Evolutionary conservation across 2,888 invertebrate genomes (phyloP), one percentile per base, ranked within the genome.

Genomic region (Thymelicus sylvestris): DNA sequence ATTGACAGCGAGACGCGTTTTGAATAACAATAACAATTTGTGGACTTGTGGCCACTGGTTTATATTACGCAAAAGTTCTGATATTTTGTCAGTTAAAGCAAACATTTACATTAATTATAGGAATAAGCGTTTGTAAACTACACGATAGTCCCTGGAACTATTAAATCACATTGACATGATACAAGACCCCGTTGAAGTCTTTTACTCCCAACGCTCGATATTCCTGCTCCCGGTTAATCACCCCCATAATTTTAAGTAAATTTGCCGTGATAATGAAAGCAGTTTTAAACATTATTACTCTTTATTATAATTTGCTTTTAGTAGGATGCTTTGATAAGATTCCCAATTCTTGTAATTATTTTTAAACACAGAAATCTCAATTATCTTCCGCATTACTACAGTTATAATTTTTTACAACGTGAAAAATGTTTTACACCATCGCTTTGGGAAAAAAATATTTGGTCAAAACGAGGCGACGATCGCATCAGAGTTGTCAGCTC

Each of bases 151-250:
- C 10, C 55, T 24, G 38, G 50, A 19, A 19, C 50, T 55, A 65
- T 65, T 41, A 13, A 39, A 55, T 31, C 15, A 55, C 24, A 31
- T 31, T 12, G 13, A 57, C 13, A 13, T n/a, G n/a, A 39, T 55
- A 31, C 7, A n/a, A 57, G 84, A 83, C 83, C 88, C 79, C 92
- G 91, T 90, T 91, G 91, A 92, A 89, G 92, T 92, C 92, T 92
- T 92, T 91, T 89, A 80, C 90, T 89, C 80, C 83, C 84, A 86
- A 81, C 80, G 83, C 81, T 82, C 83, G 82, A 81, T 83, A 78
- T 81, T 81, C 83, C 83, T 84, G 83, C 85, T 86, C 81, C 83
- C 84, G 88, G 88, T 86, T 86, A 81, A 89, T 88, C 87, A 88
- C 86, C 84, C 84, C 77, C 31, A 47, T 44, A 38, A 55, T 52